Evolutionary conservation across 2,113 vertebrate genomes (phyloP), one percentile per base, ranked within the genome.

Genomic region (Tupaia chinensis): DNA sequence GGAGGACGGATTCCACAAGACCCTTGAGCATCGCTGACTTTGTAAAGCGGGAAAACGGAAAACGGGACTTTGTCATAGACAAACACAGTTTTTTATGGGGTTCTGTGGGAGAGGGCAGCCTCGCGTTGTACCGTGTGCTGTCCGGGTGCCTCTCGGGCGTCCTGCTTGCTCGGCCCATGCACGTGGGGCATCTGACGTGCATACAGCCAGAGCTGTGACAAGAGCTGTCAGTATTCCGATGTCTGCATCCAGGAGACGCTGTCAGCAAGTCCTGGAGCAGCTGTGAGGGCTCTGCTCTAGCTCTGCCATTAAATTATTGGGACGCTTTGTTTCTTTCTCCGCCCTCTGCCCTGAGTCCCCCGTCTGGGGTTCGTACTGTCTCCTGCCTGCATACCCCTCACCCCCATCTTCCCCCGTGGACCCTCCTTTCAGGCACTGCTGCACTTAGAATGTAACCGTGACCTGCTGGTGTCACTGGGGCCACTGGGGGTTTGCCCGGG

Each of bases 221-320:
- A 97, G 98, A 94, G 96, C 93, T 95, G 96, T 95, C 98, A 98
- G 98, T 98, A 98, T 99, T 98, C 98, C 2, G 88, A 93, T 97
- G 95, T 98, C 97, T 97, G 98, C 96, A 66, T 85, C 97, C 97
- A 97, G 98, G 97, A 98, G 72, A 95, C 95, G 95, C 78, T 97
- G 85, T 97, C 92, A 97, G 96, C 87, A 96, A 97, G 98, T 91
- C 97, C 97, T 93, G 56, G 96, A 56, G 95, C 92, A 95, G 98
- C 97, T 98, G 96, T 96, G 96, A 96, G 95, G 80, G 97, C 97
- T 97, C 93, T 97, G 96, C 97, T 97, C 95, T 94, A 97, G 98
- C 97, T 98, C 97, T 97, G 97, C 98, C 97, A 97, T 98, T 98
- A 98, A 99, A 98, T 98, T 98, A 98, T 98, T 98, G 91, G 98